Percentiles rank a stretch among this genome's conserved stretches.
Conservation (phyloP, 2,888 invertebrate species). For the Acheta domesticus region DNA sequence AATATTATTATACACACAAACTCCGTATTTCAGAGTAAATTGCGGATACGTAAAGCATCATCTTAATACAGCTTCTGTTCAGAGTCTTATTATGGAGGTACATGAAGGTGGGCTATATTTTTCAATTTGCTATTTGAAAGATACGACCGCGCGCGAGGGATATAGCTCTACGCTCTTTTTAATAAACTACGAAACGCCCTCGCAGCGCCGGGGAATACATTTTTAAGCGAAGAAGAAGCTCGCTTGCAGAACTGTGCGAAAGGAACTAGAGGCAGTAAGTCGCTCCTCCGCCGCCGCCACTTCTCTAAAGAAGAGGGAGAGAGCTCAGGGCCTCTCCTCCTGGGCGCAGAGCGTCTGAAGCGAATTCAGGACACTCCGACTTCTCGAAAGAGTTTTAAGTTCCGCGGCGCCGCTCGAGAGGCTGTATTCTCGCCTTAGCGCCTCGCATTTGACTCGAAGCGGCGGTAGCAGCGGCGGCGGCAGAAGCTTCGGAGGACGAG, state of each 20-base stretch:
- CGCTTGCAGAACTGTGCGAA: neutral
- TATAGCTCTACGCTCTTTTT: neutral
- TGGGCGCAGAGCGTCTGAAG: neutral
- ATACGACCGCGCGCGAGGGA: too few species aligned
- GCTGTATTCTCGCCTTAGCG: neutral
- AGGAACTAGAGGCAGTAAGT: neutral
- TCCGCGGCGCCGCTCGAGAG: neutral
- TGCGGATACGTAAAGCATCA: too few species aligned
- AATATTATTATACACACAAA: too few species aligned
- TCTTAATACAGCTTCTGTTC: too few species aligned
- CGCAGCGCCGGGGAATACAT: neutral
- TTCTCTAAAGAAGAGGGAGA: neutral
- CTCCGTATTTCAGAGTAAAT: too few species aligned
- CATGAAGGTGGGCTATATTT: too few species aligned
- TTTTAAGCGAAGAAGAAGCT: neutral
- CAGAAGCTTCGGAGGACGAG: neutral
- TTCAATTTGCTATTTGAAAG: too few species aligned
- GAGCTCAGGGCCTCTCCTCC: neutral
- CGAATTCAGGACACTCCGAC: constrained; percentile 18
- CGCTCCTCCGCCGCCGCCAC: neutral
- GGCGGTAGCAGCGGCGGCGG: neutral
- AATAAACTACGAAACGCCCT: neutral
- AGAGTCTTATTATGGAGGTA: too few species aligned
- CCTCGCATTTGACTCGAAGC: neutral
- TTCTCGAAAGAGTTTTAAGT: constrained; percentile 18